Conservation (phyloP, 2,797 vertebrate species). For the Orestias chungarensis region DNA sequence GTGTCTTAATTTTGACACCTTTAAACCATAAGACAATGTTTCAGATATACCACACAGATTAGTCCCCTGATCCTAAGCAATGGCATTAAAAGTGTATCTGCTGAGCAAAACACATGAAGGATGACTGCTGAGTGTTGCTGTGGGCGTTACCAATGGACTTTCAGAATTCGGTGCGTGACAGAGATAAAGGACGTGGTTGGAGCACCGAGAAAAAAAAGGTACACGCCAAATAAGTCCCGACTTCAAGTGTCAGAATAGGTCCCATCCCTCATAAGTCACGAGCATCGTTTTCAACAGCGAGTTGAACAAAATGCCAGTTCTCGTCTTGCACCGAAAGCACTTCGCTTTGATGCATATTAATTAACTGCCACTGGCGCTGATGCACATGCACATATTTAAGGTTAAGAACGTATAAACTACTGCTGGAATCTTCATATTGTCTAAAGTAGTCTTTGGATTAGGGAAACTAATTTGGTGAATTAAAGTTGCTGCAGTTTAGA, state of each 20-base stretch:
- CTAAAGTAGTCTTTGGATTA: constrained; percentile 38
- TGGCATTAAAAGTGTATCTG: constrained; percentile 8
- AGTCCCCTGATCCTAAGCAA: constrained; percentile 27
- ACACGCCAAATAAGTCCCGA: constrained; percentile 65
- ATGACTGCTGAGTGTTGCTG: constrained; percentile 30
- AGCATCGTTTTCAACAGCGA: constrained; percentile 44
- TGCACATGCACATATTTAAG: constrained; percentile 16
- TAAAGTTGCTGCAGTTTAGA: constrained; percentile 7
- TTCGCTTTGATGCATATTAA: constrained; percentile 65
- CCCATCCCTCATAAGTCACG: constrained; percentile 71
- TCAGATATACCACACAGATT: too few relatives aligned
- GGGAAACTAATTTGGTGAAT: constrained; percentile 8
- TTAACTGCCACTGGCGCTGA: constrained; percentile 39
- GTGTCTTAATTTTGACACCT: not conserved
- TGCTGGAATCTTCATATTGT: constrained; percentile 27
- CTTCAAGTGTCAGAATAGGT: constrained; percentile 61
- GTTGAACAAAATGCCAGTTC: constrained; percentile 42
- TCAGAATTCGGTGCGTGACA: constrained; percentile 47
- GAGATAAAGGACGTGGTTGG: constrained; percentile 52
- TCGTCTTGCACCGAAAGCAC: constrained; percentile 56
- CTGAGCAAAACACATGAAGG: constrained; percentile 6
- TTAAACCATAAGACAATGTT: constrained; percentile 34
- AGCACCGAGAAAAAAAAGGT: constrained; percentile 53
- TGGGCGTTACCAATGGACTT: constrained; percentile 34
- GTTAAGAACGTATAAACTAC: constrained; percentile 30